Percentiles rank a stretch among this genome's conserved stretches.
phyloP scores from a whole-genome alignment of 2,113 vertebrate species.

The Crotalus tigris region DNA sequence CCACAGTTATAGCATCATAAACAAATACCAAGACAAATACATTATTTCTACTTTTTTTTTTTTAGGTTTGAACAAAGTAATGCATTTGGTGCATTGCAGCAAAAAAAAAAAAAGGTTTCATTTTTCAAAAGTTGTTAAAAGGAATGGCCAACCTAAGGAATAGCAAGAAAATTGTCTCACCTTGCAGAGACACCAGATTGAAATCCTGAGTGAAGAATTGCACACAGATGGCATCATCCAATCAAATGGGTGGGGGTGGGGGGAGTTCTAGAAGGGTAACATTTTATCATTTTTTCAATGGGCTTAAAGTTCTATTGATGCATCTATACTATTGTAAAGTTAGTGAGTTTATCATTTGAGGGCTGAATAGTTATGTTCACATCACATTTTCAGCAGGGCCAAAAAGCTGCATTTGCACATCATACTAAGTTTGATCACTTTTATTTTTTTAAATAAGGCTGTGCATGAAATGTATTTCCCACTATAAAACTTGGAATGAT shows the following conservation, averaged over 20 bases:
- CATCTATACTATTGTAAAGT: neutral
- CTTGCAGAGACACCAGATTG: neutral
- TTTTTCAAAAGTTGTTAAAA: neutral
- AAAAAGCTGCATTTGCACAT: neutral
- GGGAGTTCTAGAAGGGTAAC: too few species aligned
- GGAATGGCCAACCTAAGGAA: neutral
- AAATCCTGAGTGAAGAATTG: neutral
- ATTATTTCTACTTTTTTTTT: neutral
- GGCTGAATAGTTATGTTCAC: neutral
- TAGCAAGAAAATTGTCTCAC: neutral
- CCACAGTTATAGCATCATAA: neutral
- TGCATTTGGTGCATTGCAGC: slow-evolving; percentile 3
- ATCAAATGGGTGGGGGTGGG: neutral
- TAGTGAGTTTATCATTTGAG: neutral
- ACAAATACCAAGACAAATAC: neutral
- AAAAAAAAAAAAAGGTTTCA: neutral
- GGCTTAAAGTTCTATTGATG: neutral
- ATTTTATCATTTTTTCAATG: neutral
- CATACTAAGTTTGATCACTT: neutral
- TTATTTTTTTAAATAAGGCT: neutral
- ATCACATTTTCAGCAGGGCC: neutral
- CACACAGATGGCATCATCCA: neutral
- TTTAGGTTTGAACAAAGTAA: neutral
- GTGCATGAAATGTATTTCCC: neutral
- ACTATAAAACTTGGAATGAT: neutral